Evolutionary conservation across 1,140 invertebrate genomes (phyloP).

Genomic region (Drosophila pallidifrons): DNA sequence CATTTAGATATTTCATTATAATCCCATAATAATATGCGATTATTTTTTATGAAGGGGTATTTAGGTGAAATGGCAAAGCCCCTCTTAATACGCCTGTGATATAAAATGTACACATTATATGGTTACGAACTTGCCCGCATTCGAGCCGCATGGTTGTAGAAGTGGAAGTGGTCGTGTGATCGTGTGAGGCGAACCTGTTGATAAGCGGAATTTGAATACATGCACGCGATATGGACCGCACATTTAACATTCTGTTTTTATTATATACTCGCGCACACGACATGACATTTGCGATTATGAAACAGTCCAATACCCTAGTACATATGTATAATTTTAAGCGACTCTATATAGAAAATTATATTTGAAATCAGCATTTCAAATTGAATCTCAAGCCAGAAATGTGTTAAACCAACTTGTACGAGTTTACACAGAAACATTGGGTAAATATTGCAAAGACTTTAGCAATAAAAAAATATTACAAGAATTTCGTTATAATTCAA

Average conservation of each 20-base stretch:
- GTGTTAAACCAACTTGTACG: not conserved
- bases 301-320: slow-evolving; percentile 4
- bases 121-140: slow-evolving; percentile 47
- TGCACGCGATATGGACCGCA: slow-evolving; percentile 65
- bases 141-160: slow-evolving; percentile 13
- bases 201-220: slow-evolving; percentile 77
- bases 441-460: not conserved
- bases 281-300: slow-evolving; percentile 38
- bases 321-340: slow-evolving; percentile 18
- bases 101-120: slow-evolving; percentile 66
- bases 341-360: slow-evolving; percentile 28
- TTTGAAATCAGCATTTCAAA: slow-evolving; percentile 55
- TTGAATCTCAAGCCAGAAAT: slow-evolving; percentile 33
- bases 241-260: not conserved
- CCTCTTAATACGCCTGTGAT: slow-evolving; percentile 26
- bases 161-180: slow-evolving; percentile 43
- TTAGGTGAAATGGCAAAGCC: slow-evolving; percentile 22
- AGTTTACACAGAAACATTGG: not conserved
- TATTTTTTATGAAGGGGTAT: not conserved
- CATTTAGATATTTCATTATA: not conserved
- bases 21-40: not conserved
- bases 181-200: slow-evolving; percentile 64
- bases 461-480: not conserved
- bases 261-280: slow-evolving; percentile 22
- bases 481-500: not conserved